Evolutionary conservation across 2,888 invertebrate genomes (phyloP).

Genomic region (Nemoura dubitans): DNA sequence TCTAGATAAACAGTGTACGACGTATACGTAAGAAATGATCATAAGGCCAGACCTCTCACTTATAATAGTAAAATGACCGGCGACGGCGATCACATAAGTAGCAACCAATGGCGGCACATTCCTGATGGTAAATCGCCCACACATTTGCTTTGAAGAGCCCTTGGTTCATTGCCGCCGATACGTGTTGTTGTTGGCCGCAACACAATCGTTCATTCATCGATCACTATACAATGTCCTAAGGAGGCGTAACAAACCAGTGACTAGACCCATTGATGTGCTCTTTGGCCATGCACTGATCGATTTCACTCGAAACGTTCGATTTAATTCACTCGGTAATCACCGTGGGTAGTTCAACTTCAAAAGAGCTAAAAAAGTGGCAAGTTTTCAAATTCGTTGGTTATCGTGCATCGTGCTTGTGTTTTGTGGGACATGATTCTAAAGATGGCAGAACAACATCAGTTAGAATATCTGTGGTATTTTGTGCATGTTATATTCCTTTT

Average conservation of each 20-base stretch:
- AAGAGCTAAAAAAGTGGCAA: too few species aligned
- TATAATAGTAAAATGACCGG: not conserved
- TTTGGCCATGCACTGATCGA: not conserved
- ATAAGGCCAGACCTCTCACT: conserved; percentile 7
- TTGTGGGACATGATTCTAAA: not conserved
- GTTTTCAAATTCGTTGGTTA: too few species aligned
- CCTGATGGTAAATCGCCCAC: not conserved
- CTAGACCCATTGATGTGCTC: not conserved
- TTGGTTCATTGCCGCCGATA: not conserved
- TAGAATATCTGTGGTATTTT: not conserved
- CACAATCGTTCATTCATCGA: not conserved
- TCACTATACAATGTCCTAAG: not conserved
- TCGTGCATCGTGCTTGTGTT: too few species aligned
- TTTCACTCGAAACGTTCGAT: not conserved
- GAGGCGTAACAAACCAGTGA: not conserved
- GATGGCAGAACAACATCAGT: not conserved
- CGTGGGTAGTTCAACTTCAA: too few species aligned
- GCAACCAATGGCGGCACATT: not conserved
- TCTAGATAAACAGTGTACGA: not conserved
- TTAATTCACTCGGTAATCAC: not conserved
- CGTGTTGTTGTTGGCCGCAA: not conserved
- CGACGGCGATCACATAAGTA: not conserved
- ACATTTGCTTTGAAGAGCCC: not conserved
- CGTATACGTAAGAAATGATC: not conserved
- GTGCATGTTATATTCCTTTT: too few species aligned